phyloP scores from a whole-genome alignment of 2,113 vertebrate species.

The Pithys albifrons region DNA sequence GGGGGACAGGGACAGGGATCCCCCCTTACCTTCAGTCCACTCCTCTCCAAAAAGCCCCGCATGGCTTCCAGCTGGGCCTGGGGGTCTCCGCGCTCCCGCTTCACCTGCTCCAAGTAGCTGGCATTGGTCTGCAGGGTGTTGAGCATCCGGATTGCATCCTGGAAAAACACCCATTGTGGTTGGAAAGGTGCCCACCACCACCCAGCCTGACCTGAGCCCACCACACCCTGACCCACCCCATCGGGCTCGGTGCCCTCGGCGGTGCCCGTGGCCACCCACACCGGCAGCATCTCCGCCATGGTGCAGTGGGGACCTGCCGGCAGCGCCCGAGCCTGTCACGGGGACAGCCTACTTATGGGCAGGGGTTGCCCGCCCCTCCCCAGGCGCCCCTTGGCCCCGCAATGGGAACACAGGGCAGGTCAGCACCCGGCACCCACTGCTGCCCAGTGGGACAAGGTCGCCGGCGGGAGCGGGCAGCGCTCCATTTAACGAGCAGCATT shows the following conservation, averaged over 20 bases:
- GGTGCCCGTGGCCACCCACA: accelerated
- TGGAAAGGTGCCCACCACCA: not conserved
- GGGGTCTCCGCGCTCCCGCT: constrained; percentile 78
- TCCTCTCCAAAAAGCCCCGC: constrained; percentile 82
- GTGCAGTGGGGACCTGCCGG: not conserved
- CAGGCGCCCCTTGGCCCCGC: not conserved
- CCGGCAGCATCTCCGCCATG: not conserved
- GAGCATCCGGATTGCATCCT: constrained; percentile 92
- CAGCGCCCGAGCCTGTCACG: not conserved
- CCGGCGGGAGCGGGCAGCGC: not conserved
- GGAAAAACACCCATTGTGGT: not conserved
- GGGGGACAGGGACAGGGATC: accelerated
- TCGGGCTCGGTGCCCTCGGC: not conserved
- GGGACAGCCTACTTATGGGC: not conserved
- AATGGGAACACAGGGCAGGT: not conserved
- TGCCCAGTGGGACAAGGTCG: not conserved
- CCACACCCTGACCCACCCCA: not conserved
- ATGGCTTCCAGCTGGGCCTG: constrained; percentile 86
- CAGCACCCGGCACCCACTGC: not conserved
- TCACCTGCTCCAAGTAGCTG: constrained; percentile 85
- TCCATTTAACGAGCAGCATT: not conserved
- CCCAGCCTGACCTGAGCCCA: accelerated
- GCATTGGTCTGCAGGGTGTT: constrained; percentile 96
- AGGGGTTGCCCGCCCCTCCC: not conserved
- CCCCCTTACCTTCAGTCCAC: constrained; percentile 81